These are phyloP conservation scores for Pterocles orientalis DNA, from an alignment of 2,113 vertebrate species.

Conservation along the genomic window DNA sequence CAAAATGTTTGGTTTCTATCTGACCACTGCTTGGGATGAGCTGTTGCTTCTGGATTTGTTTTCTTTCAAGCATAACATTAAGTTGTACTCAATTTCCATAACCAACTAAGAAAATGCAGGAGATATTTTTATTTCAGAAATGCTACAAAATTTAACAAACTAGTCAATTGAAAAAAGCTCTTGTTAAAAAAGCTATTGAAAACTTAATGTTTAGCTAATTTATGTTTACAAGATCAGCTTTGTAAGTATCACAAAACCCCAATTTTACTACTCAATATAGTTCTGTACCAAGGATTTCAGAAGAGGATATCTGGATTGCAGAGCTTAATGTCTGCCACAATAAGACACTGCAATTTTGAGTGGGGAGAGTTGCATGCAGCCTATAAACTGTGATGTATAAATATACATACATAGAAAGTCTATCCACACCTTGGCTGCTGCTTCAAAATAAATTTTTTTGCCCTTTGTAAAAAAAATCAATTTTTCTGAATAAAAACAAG, in stretches of 20 bases:
- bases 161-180: slow-evolving; percentile 18
- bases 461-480: neutral
- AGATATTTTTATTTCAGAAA: slow-evolving; percentile 23
- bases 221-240: slow-evolving; percentile 8
- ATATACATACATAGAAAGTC: neutral
- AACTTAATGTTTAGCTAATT: slow-evolving; percentile 31
- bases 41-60: neutral
- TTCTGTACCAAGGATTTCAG: neutral
- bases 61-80: neutral
- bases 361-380: neutral
- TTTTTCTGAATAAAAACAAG: slow-evolving; percentile 7
- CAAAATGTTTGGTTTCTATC: neutral
- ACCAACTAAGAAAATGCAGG: slow-evolving; percentile 37
- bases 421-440: neutral
- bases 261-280: neutral
- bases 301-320: neutral
- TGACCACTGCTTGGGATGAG: neutral
- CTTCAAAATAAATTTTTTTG: neutral
- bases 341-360: neutral
- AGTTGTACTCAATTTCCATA: slow-evolving; percentile 1
- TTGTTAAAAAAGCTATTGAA: slow-evolving; percentile 35
- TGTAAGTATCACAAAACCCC: neutral
- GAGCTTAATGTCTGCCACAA: neutral
- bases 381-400: neutral
- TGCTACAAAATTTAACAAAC: slow-evolving; percentile 34